Conservation (phyloP, 2,888 invertebrate species). For the Anaspis maculata region DNA sequence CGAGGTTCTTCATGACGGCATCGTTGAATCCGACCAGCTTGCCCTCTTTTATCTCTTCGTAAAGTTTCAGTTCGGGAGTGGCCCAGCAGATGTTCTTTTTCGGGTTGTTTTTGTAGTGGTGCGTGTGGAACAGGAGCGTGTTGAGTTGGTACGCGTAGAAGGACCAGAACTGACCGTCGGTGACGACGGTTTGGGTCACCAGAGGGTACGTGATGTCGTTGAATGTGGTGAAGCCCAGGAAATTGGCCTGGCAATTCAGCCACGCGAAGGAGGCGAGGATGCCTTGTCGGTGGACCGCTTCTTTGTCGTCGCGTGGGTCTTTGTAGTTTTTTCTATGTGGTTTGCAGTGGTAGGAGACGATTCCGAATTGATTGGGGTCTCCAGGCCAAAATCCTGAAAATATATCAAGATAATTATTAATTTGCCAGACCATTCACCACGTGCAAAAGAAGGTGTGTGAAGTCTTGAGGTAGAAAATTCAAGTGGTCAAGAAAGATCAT, state of each 20-base stretch:
- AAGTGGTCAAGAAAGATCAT: no score
- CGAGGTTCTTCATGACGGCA: constrained; percentile 60
- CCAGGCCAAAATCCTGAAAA: constrained; percentile 76
- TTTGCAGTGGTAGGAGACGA: constrained; percentile 64
- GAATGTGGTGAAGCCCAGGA: constrained; percentile 82
- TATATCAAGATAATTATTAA: no score
- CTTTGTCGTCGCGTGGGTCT: constrained; percentile 46
- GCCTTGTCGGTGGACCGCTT: constrained; percentile 65
- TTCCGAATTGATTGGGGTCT: constrained; percentile 66
- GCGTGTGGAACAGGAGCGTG: constrained; percentile 61
- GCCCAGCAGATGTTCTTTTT: constrained; percentile 76
- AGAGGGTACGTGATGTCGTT: constrained; percentile 89
- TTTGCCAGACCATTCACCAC: no score
- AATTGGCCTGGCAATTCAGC: constrained; percentile 69
- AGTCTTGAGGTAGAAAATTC: no score
- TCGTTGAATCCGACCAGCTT: constrained; percentile 74
- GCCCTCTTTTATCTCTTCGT: constrained; percentile 57
- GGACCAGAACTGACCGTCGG: constrained; percentile 81
- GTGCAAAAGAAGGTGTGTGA: no score
- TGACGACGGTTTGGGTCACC: constrained; percentile 78
- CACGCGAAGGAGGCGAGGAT: constrained; percentile 74
- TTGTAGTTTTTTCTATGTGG: constrained; percentile 54
- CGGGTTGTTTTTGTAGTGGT: constrained; percentile 55
- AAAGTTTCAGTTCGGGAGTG: constrained; percentile 62
- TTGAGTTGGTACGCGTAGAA: constrained; percentile 91